Evolutionary conservation across 2,888 invertebrate genomes (phyloP), one percentile per base, ranked within the genome.

Genomic region (Falcaria lacertinaria): DNA sequence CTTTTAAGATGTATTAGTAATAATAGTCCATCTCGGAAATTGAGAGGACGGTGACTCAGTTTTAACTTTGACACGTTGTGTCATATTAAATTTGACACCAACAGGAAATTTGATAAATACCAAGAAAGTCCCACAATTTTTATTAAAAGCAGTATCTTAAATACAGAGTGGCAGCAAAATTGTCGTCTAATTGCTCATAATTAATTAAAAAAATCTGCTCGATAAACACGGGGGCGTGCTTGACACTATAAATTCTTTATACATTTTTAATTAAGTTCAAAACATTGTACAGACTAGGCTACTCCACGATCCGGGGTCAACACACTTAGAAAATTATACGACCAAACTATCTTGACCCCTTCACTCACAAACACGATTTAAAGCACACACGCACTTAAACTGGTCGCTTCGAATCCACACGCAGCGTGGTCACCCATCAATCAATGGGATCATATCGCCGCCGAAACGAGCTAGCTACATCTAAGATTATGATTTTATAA

Each of bases 401-500:
- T 69, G 72, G 83, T 45, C 65, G 52, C 44, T 57, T 64, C 60
- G 62, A 59, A 60, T 68, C 65, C 65, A 64, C 70, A 68, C 77
- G 65, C 80, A 71, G 77, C 84, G 77, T 82, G 85, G 83, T 82
- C 83, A 87, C 87, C 87, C 84, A 89, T 89, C 88, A 88, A 89
- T 89, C 89, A 89, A 87, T 86, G 79, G 83, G 76, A 86, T 87
- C 88, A 84, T 85, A 88, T 85, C 82, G 74, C 67, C 69, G 74
- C 73, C 76, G 79, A 82, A 82, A 82, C 79, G 73, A 80, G 75
- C 80, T 69, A 70, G 74, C 73, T 63, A 61, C 66, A 70, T 69
- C 71, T 70, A 68, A 79, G 74, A 81, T 82, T 85, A 86, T 86
- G 81, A 82, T 82, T 87, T 84, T 84, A 80, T 80, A 82, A 75